These are phyloP conservation scores for Thysanoteuthis rhombus DNA, from an alignment of 2,888 invertebrate genomes.

Conservation along the genomic window DNA sequence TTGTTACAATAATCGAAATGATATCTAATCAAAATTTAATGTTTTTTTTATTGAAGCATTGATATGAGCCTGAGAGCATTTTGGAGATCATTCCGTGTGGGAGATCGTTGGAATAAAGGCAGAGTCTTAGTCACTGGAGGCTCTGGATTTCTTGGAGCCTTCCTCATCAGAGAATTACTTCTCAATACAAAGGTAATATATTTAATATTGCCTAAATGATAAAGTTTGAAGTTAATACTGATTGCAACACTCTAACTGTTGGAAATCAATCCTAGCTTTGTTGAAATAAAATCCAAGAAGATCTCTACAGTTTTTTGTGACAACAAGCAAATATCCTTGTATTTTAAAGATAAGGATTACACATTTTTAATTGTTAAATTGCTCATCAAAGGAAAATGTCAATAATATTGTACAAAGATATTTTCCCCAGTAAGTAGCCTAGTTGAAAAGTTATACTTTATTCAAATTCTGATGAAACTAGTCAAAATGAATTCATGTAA, in stretches of 20 bases:
- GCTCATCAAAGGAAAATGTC: too few relatives aligned
- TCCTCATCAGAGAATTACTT: slow-evolving; percentile 64
- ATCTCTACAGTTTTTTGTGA: too few relatives aligned
- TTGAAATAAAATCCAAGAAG: too few relatives aligned
- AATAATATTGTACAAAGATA: too few relatives aligned
- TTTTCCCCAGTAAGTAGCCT: too few relatives aligned
- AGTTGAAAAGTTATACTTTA: too few relatives aligned
- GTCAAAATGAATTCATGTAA: too few relatives aligned
- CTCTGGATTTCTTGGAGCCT: slow-evolving; percentile 68
- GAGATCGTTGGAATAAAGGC: slow-evolving; percentile 62
- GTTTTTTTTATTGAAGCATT: slow-evolving; percentile 52
- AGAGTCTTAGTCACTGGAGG: slow-evolving; percentile 68
- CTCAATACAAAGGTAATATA: slow-evolving; percentile 57
- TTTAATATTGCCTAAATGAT: not conserved
- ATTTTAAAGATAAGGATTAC: not conserved
- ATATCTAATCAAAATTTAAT: not conserved
- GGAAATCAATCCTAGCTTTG: too few relatives aligned
- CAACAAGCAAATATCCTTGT: too few relatives aligned
- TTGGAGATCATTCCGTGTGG: slow-evolving; percentile 66
- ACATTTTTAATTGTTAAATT: not conserved
- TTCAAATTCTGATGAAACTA: too few relatives aligned
- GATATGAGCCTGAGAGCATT: slow-evolving; percentile 69
- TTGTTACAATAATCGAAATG: not conserved
- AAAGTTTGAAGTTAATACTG: too few relatives aligned
- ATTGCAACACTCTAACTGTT: too few relatives aligned